Conservation (phyloP, 2,797 vertebrate genomes). For the Adrianichthys oophorus region DNA sequence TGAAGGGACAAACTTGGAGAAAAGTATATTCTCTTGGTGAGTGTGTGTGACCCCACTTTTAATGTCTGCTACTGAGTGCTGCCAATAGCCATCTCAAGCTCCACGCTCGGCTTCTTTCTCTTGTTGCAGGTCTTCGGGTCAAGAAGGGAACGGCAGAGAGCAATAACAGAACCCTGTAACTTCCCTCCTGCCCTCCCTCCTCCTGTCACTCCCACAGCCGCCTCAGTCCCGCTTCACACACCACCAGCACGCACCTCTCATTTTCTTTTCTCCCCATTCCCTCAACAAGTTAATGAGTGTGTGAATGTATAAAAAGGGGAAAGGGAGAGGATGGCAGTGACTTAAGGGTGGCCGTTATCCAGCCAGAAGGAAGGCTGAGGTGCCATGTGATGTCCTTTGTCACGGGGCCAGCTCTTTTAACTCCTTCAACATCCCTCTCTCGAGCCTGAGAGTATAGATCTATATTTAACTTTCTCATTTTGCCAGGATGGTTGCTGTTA, state of each 20-base stretch:
- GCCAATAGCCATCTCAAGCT: constrained; percentile 59
- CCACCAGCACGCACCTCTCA: constrained; percentile 61
- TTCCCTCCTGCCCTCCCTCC: constrained; percentile 43
- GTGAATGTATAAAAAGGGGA: constrained; percentile 28
- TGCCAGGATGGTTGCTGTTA: constrained; percentile 78
- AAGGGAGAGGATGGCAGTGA: constrained; percentile 44
- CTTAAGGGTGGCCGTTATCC: constrained; percentile 73
- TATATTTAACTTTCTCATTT: constrained; percentile 94
- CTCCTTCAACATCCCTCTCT: constrained; percentile 71
- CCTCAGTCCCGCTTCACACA: constrained; percentile 45
- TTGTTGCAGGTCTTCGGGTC: constrained; percentile 72
- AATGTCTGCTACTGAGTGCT: constrained; percentile 44
- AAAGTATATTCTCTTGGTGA: constrained; percentile 31
- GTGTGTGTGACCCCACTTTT: constrained; percentile 51
- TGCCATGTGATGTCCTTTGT: constrained; percentile 73
- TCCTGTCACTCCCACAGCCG: constrained; percentile 58
- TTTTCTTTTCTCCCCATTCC: constrained; percentile 45
- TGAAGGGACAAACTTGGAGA: constrained; percentile 21
- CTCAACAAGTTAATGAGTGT: constrained; percentile 46
- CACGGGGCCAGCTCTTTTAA: constrained; percentile 72
- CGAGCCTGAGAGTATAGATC: constrained; percentile 78
- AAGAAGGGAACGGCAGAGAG: constrained; percentile 75
- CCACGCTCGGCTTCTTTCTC: constrained; percentile 30
- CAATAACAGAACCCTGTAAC: constrained; percentile 62
- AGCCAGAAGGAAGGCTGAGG: constrained; percentile 53